phyloP scores from a whole-genome alignment of 2,888 invertebrate genomes.

The Protula sp. region DNA sequence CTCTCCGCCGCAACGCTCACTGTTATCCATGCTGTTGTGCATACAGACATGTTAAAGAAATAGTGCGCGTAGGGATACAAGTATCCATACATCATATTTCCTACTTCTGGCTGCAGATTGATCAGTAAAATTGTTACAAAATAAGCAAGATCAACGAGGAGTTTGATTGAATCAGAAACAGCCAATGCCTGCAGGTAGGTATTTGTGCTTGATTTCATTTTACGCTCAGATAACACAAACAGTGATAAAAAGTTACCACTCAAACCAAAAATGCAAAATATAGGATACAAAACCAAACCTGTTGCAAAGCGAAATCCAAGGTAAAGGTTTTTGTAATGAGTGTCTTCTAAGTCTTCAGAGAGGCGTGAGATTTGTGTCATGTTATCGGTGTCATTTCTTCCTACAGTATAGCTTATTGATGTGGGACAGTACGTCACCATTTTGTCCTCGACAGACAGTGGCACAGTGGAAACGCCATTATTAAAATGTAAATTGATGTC shows the following conservation, averaged over 20 bases:
- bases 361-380: too few species aligned
- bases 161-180: slow-evolving; percentile 25
- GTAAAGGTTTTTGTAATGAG: slow-evolving; percentile 6
- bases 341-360: too few species aligned
- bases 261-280: slow-evolving; percentile 24
- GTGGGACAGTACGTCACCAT: too few species aligned
- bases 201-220: slow-evolving; percentile 25
- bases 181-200: slow-evolving; percentile 24
- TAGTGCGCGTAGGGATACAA: slow-evolving; percentile 30
- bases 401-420: too few species aligned
- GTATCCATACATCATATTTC: slow-evolving; percentile 12
- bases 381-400: too few species aligned
- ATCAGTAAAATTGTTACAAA: slow-evolving; percentile 23
- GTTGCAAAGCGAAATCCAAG: slow-evolving; percentile 21
- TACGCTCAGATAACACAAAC: slow-evolving; percentile 21
- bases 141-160: slow-evolving; percentile 26
- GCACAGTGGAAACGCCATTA: too few species aligned
- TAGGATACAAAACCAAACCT: slow-evolving; percentile 22
- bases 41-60: slow-evolving; percentile 28
- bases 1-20: slow-evolving; percentile 26
- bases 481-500: too few species aligned
- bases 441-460: too few species aligned
- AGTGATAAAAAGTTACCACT: slow-evolving; percentile 25
- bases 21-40: slow-evolving; percentile 28
- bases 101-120: slow-evolving; percentile 11